Evolutionary conservation across 1,140 invertebrate species (phyloP), one percentile per base, ranked within the genome.

Genomic region (Macrostomum lignano): DNA sequence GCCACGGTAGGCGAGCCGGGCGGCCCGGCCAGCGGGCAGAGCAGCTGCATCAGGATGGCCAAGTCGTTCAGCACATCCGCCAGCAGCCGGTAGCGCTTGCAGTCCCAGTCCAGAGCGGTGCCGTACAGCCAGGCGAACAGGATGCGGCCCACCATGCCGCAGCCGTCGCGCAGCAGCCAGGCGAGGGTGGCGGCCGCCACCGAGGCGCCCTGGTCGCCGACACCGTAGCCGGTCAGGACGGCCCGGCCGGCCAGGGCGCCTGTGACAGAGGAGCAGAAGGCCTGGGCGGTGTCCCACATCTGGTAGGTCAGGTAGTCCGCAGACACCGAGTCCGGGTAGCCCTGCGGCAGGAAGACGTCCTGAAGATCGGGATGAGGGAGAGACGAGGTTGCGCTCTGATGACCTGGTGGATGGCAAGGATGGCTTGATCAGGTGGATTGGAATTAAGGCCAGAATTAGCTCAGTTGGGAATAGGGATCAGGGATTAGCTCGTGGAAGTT

Each of bases 61-160:
- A n/a, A n/a, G 62, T 94, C 82, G 61, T 93, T 93, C 3, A 88
- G 46, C 33, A 78, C 63, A 58, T 93, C 86, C 21, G 86, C 86
- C 56, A 82, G 73, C n/a, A 93, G 51, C 55, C 81, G 66, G 79
- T 79, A 91, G 49, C 74, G 71, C 54, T 88, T 91, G 44, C 75
- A 76, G 45, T 84, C 79, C 72, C 48, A 58, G 40, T 64, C 62
- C 25, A 84, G 57, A 37, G 67, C 63, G 14, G 65, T 66, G 24
- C 74, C 77, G 48, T 25, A 51, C 46, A 41, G 36, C 30, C 25
- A 32, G 15, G 13, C 19, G 9, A 24, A 24, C 23, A n/a, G 9
- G 23, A n/a, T 9, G n/a, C 9, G 23, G 9, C 9, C n/a, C 9
- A 9, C 9, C 17, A 36, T 7, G 6, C 24, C 9, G 7, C 10